A percentile compares a stretch with the other conserved stretches of the same genome.
These are phyloP conservation scores for Botrylloides violaceus DNA, from an alignment of 23 tunicate genomes.

Conservation along the genomic window DNA sequence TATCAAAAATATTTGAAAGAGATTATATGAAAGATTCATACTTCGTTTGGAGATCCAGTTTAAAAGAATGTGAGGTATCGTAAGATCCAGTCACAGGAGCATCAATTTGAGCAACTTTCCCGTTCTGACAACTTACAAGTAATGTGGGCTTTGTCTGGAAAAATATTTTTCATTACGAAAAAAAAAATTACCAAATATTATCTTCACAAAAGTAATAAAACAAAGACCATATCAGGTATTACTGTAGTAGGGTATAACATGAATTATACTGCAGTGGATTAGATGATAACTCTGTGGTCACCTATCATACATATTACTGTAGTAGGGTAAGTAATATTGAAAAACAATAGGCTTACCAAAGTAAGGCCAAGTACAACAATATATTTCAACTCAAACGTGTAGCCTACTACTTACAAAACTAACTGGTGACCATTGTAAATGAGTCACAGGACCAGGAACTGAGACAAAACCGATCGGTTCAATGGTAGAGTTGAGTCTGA, in stretches of 20 bases:
- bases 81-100: conserved; percentile 25
- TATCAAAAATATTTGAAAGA: not conserved
- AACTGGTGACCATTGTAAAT: conserved; percentile 59
- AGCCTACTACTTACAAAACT: conserved; percentile 49
- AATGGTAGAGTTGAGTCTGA: conserved; percentile 39
- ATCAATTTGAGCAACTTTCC: conserved; percentile 72
- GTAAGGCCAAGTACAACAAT: too few relatives aligned
- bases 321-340: not conserved
- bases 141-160: conserved; percentile 49
- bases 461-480: conserved; percentile 88
- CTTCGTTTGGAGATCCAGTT: conserved; percentile 44
- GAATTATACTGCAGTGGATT: not conserved
- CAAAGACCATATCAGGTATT: too few relatives aligned
- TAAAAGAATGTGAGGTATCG: conserved; percentile 69
- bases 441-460: conserved; percentile 67
- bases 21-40: conserved; percentile 13
- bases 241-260: too few relatives aligned
- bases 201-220: too few relatives aligned
- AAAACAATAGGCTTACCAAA: too few relatives aligned
- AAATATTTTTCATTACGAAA: too few relatives aligned
- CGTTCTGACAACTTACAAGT: conserved; percentile 53
- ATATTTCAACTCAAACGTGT: not conserved
- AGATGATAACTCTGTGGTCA: not conserved
- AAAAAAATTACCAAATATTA: too few relatives aligned
- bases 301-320: not conserved